A percentile compares a stretch with the other conserved stretches of the same genome.
Evolutionary conservation across 2,797 vertebrate species (phyloP).

Genomic region (Pogoniulus pusillus): DNA sequence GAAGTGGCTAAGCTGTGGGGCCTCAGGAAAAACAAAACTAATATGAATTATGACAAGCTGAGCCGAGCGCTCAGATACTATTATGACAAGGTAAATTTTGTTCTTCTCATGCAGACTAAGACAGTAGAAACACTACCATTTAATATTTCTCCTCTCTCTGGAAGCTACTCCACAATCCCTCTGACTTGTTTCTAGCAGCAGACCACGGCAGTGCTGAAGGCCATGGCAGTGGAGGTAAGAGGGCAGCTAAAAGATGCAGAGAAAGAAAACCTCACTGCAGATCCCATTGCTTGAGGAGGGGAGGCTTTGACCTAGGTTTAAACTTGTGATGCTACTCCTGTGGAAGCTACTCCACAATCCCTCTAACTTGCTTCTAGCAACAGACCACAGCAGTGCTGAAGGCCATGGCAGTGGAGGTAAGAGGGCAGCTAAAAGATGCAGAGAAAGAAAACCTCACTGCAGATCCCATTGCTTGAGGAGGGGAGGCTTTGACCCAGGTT

Average conservation of each 20-base stretch:
- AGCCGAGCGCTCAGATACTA: constrained; percentile 97
- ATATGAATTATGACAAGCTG: constrained; percentile 99
- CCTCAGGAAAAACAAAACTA: constrained; percentile 97
- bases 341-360: constrained; percentile 22
- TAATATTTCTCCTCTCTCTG: constrained; percentile 14
- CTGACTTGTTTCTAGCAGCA: not conserved
- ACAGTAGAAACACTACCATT: not conserved
- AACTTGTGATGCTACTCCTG: too few relatives aligned
- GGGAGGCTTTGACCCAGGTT: not conserved
- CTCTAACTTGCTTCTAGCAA: not conserved
- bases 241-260: not conserved
- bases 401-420: not conserved
- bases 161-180: constrained; percentile 15
- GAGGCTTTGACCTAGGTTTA: not conserved
- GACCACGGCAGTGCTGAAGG: not conserved
- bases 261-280: not conserved
- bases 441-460: not conserved
- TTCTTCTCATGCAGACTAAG: not conserved
- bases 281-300: not conserved
- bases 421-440: not conserved
- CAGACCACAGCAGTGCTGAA: not conserved
- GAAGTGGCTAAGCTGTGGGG: constrained; percentile 98
- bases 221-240: not conserved
- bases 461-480: not conserved
- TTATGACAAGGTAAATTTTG: constrained; percentile 90